Conservation (phyloP, 1,140 invertebrate species). For the Oedothorax gibbosus region DNA sequence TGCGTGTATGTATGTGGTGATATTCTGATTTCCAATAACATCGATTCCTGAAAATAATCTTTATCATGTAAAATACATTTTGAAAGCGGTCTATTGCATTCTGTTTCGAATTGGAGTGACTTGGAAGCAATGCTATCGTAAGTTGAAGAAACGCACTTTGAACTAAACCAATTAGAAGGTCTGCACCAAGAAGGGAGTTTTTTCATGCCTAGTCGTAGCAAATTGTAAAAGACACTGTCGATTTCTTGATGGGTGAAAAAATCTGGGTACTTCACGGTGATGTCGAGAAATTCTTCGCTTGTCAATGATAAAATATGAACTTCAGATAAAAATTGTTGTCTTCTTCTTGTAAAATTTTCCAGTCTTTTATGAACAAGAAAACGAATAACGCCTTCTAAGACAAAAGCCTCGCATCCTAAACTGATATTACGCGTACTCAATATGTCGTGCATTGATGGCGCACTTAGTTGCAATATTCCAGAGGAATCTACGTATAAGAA, state of each 20-base stretch:
- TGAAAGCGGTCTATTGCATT: not conserved
- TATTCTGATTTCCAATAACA: not conserved
- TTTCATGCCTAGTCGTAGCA: not conserved
- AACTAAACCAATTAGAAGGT: not conserved
- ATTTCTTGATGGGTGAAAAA: conserved; percentile 4
- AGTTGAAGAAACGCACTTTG: not conserved
- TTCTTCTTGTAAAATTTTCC: not conserved
- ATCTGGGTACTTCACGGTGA: not conserved
- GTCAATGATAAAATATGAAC: not conserved
- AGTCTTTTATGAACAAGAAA: not conserved
- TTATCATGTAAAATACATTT: not conserved
- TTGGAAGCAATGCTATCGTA: not conserved
- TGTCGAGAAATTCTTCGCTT: not conserved
- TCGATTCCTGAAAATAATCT: not conserved
- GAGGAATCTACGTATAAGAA: not conserved
- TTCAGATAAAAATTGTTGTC: not conserved
- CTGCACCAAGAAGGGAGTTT: not conserved
- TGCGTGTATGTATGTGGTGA: not conserved
- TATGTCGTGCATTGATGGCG: not conserved
- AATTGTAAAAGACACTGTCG: not conserved
- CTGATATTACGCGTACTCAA: not conserved
- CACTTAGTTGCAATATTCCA: not conserved
- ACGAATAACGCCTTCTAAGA: conserved; percentile 2
- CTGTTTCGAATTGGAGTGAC: not conserved
- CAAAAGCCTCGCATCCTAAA: not conserved